These are phyloP conservation scores for Sminthurinus aureus DNA, from an alignment of 2,888 invertebrate genomes.

Conservation along the genomic window DNA sequence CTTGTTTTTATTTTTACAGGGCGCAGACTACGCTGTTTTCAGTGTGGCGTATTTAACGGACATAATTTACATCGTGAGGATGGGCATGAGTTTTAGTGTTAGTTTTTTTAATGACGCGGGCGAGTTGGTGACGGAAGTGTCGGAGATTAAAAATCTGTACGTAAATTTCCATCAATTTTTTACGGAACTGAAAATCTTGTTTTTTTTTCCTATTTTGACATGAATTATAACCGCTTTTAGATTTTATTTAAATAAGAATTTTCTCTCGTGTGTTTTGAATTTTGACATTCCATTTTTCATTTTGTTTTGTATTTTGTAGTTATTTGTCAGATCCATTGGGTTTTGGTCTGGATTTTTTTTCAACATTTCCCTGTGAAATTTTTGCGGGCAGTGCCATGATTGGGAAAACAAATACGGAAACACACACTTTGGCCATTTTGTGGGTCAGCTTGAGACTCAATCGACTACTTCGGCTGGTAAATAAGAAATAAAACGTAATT, in stretches of 20 bases:
- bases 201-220: neutral
- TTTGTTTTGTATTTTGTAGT: slow-evolving; percentile 21
- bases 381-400: slow-evolving; percentile 17
- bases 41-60: slow-evolving; percentile 39
- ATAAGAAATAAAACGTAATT: neutral
- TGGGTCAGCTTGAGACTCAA: slow-evolving; percentile 41
- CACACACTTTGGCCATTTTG: neutral
- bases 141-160: slow-evolving; percentile 45
- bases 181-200: neutral
- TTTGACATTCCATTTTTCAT: too few species aligned
- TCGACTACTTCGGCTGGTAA: slow-evolving; percentile 44
- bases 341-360: slow-evolving; percentile 43
- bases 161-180: neutral
- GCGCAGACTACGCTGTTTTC: slow-evolving; percentile 7
- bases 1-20: too few species aligned
- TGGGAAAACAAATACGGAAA: neutral
- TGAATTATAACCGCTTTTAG: neutral
- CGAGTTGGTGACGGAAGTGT: slow-evolving; percentile 31
- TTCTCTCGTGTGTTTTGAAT: neutral
- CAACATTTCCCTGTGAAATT: slow-evolving; percentile 45
- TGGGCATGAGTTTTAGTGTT: slow-evolving; percentile 40
- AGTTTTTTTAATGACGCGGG: slow-evolving; percentile 42
- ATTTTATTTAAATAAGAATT: slow-evolving; percentile 4
- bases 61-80: slow-evolving; percentile 33
- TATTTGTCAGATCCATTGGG: slow-evolving; percentile 40